A percentile compares a stretch with the other conserved stretches of the same genome.
Evolutionary conservation across 2,888 invertebrate species (phyloP).

Genomic region (Athetis lepigone): DNA sequence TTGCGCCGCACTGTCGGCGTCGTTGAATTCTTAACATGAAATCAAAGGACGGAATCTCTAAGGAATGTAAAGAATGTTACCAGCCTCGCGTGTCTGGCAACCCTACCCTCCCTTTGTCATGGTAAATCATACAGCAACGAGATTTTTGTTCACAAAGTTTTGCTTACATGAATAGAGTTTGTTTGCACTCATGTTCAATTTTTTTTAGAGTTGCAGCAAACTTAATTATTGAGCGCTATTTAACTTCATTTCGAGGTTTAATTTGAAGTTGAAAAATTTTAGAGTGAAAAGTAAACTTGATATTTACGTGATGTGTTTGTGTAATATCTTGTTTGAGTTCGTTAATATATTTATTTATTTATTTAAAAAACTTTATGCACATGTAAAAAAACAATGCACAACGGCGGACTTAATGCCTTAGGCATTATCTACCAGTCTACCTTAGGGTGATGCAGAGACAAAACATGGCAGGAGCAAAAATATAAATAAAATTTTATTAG

Average conservation of each 20-base stretch:
- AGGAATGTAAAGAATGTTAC: constrained; percentile 63
- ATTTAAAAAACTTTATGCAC: too few relatives aligned
- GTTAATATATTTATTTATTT: too few relatives aligned
- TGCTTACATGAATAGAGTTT: constrained; percentile 17
- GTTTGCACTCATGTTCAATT: constrained; percentile 12
- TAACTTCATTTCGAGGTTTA: too few relatives aligned
- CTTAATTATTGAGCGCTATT: neutral
- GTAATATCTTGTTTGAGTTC: neutral
- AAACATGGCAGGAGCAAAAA: too few relatives aligned
- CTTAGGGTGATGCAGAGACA: too few relatives aligned
- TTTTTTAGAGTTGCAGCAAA: neutral
- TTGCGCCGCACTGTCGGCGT: constrained; percentile 24
- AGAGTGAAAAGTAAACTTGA: neutral
- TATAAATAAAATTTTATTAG: too few relatives aligned
- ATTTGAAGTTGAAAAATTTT: neutral
- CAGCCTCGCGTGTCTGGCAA: constrained; percentile 33
- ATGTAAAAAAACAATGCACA: too few relatives aligned
- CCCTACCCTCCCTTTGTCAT: constrained; percentile 39
- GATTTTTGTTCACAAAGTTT: constrained; percentile 23
- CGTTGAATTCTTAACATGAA: constrained; percentile 69
- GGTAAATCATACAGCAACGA: constrained; percentile 17
- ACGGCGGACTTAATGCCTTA: too few relatives aligned
- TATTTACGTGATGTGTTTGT: neutral
- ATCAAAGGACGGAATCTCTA: constrained; percentile 65
- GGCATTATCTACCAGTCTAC: too few relatives aligned